Base-by-base conservation (phyloP, 2,888 invertebrate genomes). In the Caenorhabditis panamensis region DNA sequence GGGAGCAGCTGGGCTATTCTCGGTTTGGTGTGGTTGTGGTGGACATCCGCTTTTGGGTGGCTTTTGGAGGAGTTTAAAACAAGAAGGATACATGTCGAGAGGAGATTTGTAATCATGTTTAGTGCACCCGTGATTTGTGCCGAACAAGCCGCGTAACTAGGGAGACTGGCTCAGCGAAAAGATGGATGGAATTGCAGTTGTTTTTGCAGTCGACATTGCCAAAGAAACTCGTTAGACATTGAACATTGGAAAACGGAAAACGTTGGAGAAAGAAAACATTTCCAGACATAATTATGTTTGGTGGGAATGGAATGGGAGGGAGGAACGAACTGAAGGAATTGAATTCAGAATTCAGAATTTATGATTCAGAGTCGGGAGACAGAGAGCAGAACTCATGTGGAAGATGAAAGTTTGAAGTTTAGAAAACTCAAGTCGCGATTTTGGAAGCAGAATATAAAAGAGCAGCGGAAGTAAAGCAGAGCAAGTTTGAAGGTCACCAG, bases 241-340 rank as follows among this genome's bases (percentile, higher is more conserved):
- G 51, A 51, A n/a, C n/a, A n/a, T n/a, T n/a, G 22, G 22, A 6
- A 13, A 5, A 51, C 4, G 24, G 22, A 20, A 22, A 51, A 22
- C 4, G 22, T 4, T 5, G 51, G n/a, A n/a, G n/a, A n/a, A 51
- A 22, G 22, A 53, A 26, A 53, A 53, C 56, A 31, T 56, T 56
- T 56, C 37, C 13, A 41, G 24, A 41, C 22, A 22, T 59, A 24
- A 59, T 59, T 49, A 49, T 63, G 49, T 49, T 63, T 49, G 18
- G 61, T 31, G 44, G 41, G 22, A 61, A 41, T 20, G 20, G 16
- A 16, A 6, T 16, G 61, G 41, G 41, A 41, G 22, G n/a, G 11
- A 41, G 20, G 18, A 8, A 37, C n/a, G 2, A 9, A 11, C 18
- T 5, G 59, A n/a, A n/a, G 31, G 9, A 31, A 31, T 31, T n/a